Evolutionary conservation across 2,888 invertebrate species (phyloP).

Genomic region (Thyatira batis): DNA sequence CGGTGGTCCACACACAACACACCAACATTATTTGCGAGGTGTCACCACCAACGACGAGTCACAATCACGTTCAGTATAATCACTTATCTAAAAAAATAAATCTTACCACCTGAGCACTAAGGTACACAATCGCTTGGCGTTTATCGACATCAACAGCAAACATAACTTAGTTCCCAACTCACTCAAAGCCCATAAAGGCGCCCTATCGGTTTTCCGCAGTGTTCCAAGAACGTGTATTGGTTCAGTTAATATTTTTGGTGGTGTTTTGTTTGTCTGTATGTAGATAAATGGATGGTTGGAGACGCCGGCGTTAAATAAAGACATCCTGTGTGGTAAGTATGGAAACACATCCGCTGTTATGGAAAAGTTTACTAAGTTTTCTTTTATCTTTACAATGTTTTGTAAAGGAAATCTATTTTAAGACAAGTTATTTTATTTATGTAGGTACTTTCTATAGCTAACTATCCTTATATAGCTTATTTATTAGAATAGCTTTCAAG

Average conservation of each 20-base stretch:
- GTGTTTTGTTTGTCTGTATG: slow-evolving; percentile 50
- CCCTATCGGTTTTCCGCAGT: slow-evolving; percentile 70
- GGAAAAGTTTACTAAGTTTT: slow-evolving; percentile 21
- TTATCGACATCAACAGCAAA: slow-evolving; percentile 14
- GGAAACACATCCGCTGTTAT: slow-evolving; percentile 31
- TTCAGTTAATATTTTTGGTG: slow-evolving; percentile 59
- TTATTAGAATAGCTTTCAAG: too few relatives aligned
- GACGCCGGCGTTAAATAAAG: slow-evolving; percentile 65
- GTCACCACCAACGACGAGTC: slow-evolving; percentile 59
- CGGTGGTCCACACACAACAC: slow-evolving; percentile 40
- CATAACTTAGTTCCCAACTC: slow-evolving; percentile 23
- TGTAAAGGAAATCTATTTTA: background rate
- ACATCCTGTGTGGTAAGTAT: slow-evolving; percentile 59
- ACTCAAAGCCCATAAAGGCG: slow-evolving; percentile 57
- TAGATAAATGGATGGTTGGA: slow-evolving; percentile 40
- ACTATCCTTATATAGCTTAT: too few relatives aligned
- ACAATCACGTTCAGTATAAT: slow-evolving; percentile 41
- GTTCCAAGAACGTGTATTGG: slow-evolving; percentile 62
- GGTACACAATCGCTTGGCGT: slow-evolving; percentile 17
- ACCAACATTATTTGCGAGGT: slow-evolving; percentile 61
- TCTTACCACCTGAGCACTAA: slow-evolving; percentile 14
- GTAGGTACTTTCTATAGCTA: too few relatives aligned
- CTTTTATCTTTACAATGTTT: background rate
- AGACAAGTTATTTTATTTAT: too few relatives aligned
- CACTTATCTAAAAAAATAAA: slow-evolving; percentile 1